These are phyloP conservation scores for Acrocephalus kingi DNA, from an alignment of 2,113 vertebrate genomes.

Conservation along the genomic window DNA sequence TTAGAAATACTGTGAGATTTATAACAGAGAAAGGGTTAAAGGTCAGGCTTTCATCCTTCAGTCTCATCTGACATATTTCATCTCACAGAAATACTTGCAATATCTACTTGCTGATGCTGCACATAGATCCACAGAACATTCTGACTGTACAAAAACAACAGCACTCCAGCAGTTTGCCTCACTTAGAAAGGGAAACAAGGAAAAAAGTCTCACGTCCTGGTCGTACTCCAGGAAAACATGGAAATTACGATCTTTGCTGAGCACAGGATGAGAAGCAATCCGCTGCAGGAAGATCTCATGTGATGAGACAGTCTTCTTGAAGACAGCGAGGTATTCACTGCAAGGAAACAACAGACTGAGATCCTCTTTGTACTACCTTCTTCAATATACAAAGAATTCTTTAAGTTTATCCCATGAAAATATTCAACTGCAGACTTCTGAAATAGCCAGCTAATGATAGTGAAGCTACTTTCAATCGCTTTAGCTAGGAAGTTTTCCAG, in stretches of 20 bases:
- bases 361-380: neutral
- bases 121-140: neutral
- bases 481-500: neutral
- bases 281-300: constrained; percentile 95
- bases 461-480: neutral
- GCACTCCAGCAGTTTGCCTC: neutral
- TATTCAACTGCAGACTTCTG: neutral
- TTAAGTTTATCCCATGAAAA: neutral
- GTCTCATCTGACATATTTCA: neutral
- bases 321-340: constrained; percentile 91
- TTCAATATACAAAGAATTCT: neutral
- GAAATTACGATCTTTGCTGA: constrained; percentile 95
- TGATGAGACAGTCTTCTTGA: constrained; percentile 98
- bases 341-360: constrained; percentile 19
- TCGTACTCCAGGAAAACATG: constrained; percentile 97
- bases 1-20: neutral
- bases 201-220: constrained; percentile 88
- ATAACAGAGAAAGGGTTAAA: neutral
- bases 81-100: neutral
- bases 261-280: constrained; percentile 87
- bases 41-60: neutral
- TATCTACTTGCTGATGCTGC: neutral
- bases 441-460: neutral
- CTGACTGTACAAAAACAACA: neutral
- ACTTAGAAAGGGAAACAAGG: neutral